These are phyloP conservation scores for Todiramphus saurophagus DNA, from an alignment of 2,113 vertebrate genomes.

Conservation along the genomic window DNA sequence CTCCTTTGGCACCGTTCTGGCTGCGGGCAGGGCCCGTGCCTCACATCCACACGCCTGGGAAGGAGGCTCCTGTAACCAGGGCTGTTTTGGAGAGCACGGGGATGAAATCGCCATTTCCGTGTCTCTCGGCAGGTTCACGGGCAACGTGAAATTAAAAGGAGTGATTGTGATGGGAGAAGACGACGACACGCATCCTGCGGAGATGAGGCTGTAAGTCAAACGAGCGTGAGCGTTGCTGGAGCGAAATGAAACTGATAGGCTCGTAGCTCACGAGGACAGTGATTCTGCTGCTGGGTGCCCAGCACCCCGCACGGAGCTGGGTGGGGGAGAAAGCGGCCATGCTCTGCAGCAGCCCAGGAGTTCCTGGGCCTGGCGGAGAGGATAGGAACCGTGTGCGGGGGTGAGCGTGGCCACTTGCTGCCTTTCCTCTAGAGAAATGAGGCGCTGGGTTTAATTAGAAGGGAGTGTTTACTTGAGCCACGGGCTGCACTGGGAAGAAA, in stretches of 20 bases:
- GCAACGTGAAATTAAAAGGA: conserved; percentile 92
- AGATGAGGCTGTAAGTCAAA: conserved; percentile 91
- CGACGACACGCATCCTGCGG: conserved; percentile 86
- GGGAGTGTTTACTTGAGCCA: fast-evolving
- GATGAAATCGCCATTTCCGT: not conserved
- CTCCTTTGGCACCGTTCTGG: fast-evolving
- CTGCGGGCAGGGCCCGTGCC: not conserved
- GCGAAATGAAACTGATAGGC: not conserved
- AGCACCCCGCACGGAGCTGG: not conserved
- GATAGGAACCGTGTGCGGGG: fast-evolving
- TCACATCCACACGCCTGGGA: fast-evolving
- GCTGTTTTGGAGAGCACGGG: fast-evolving
- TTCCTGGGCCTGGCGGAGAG: too few species aligned
- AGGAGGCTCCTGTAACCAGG: fast-evolving
- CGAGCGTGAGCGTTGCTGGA: fast-evolving
- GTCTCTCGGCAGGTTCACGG: conserved; percentile 86
- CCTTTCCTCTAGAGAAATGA: not conserved
- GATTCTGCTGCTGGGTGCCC: not conserved
- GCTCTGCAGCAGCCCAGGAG: fast-evolving
- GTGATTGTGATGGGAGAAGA: conserved; percentile 91
- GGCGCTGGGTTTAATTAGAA: not conserved
- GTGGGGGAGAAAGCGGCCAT: not conserved
- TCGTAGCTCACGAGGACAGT: fast-evolving
- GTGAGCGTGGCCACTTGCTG: fast-evolving
- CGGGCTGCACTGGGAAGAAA: not conserved